phyloP scores from a whole-genome alignment of 2,113 vertebrate genomes.

The Tragulus kanchil region DNA sequence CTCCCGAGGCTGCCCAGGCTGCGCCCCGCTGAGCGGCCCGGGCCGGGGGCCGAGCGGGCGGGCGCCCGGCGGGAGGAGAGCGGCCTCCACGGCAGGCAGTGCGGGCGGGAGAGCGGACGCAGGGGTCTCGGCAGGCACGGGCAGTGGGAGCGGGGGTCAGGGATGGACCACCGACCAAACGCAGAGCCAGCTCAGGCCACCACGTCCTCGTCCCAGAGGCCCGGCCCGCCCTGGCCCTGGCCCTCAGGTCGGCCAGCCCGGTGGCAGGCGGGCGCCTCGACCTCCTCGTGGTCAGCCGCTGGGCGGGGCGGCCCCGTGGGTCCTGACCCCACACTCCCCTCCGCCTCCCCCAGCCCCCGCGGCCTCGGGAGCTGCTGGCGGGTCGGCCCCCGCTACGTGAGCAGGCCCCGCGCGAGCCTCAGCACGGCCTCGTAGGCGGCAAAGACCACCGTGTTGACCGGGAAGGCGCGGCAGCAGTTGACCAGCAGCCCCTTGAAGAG shows the following conservation, averaged over 20 bases:
- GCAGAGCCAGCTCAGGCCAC: accelerated
- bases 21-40: not conserved
- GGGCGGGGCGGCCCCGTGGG: not conserved
- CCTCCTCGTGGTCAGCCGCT: not conserved
- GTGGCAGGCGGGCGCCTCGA: accelerated
- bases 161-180: not conserved
- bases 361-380: accelerated
- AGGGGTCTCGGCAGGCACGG: not conserved
- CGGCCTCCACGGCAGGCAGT: accelerated
- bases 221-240: not conserved
- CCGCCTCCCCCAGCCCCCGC: not conserved
- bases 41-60: accelerated
- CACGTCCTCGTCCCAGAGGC: accelerated
- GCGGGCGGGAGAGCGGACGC: accelerated
- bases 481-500: slow-evolving; percentile 94
- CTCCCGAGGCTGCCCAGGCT: accelerated
- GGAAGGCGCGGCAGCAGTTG: slow-evolving; percentile 95
- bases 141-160: accelerated
- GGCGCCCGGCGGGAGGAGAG: not conserved
- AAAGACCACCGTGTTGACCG: slow-evolving; percentile 95
- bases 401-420: slow-evolving; percentile 81
- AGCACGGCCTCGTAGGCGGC: slow-evolving; percentile 91
- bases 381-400: slow-evolving; percentile 32
- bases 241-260: not conserved
- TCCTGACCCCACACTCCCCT: not conserved